Evolutionary conservation across 2,888 invertebrate species (phyloP), one percentile per base, ranked within the genome.

Genomic region (Proisotoma minuta): DNA sequence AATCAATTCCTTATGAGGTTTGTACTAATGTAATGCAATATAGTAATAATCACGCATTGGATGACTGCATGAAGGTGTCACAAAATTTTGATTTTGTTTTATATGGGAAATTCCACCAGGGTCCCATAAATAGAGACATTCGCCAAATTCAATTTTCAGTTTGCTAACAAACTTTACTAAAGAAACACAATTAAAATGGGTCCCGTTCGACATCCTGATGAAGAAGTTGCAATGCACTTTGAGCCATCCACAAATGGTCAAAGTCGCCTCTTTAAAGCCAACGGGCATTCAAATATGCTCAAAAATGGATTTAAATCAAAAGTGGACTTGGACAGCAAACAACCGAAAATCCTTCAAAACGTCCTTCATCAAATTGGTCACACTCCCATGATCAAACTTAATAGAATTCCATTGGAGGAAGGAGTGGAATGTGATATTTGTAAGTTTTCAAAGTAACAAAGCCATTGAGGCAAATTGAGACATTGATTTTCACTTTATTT

Each of bases 351-450:
- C 52, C 77, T 85, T 59, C 84, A 88, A 0, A 81, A 88, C 75
- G 84, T 92, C 70, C 79, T 92, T 28, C 81, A 86, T 72, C 84
- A 84, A 1, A 88, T 94, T 77, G 94, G 93, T 43, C 87, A 88
- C 76, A 91, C 93, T 2, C 93, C 93, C 1, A 75, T 94, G 74
- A 85, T 94, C 2, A 85, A 83, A 75, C 81, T 94, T 10, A 87
- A 88, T 73, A 85, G 82, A 68, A 89, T 94, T 75, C 90, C 91
- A 0, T 82, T 87, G 77, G 79, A 83, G 34, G 83, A 84, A 77
- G 90, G 89, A 23, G 80, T 94, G 39, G 83, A 89, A 78, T 94
- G 93, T 78, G 88, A 93, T 78, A 85, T 94, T 79, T 87, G 92
- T 92, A 82, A 87, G 90, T 86, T 26, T 26, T 15, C 23, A 50